These are phyloP conservation scores for Cryptocephalus moraei DNA, from an alignment of 2,888 invertebrate genomes.

Conservation along the genomic window DNA sequence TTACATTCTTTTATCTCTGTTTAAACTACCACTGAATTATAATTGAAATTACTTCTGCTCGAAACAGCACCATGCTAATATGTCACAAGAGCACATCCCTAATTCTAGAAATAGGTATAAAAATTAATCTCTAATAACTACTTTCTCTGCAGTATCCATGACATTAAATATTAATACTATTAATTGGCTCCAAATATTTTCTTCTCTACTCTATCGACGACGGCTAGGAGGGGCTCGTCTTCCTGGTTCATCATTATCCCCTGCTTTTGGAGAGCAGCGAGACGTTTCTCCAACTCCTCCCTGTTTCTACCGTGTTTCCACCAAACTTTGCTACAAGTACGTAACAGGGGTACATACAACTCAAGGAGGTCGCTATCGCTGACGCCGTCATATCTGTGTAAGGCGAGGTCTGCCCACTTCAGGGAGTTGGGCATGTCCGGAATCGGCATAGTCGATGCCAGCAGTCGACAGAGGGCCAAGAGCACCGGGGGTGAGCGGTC, in stretches of 20 bases:
- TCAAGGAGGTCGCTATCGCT: slow-evolving; percentile 58
- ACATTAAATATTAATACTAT: too few species aligned
- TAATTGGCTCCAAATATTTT: slow-evolving; percentile 11
- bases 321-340: slow-evolving; percentile 58
- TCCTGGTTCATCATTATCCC: slow-evolving; percentile 55
- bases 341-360: slow-evolving; percentile 57
- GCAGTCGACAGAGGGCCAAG: slow-evolving; percentile 54
- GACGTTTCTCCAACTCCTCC: slow-evolving; percentile 47
- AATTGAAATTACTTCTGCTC: too few species aligned
- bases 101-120: too few species aligned
- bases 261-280: slow-evolving; percentile 50
- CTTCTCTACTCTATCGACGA: slow-evolving; percentile 47
- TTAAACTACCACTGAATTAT: too few species aligned
- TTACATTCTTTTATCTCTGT: too few species aligned
- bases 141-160: too few species aligned
- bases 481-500: slow-evolving; percentile 60
- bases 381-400: slow-evolving; percentile 61
- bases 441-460: slow-evolving; percentile 46
- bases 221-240: slow-evolving; percentile 50
- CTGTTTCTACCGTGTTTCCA: slow-evolving; percentile 52
- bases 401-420: slow-evolving; percentile 57
- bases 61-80: too few species aligned
- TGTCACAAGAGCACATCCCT: too few species aligned
- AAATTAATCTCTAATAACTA: too few species aligned
- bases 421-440: slow-evolving; percentile 49